Base-by-base conservation (phyloP, 2,888 invertebrate genomes). In the Stenoptilia bipunctidactyla region DNA sequence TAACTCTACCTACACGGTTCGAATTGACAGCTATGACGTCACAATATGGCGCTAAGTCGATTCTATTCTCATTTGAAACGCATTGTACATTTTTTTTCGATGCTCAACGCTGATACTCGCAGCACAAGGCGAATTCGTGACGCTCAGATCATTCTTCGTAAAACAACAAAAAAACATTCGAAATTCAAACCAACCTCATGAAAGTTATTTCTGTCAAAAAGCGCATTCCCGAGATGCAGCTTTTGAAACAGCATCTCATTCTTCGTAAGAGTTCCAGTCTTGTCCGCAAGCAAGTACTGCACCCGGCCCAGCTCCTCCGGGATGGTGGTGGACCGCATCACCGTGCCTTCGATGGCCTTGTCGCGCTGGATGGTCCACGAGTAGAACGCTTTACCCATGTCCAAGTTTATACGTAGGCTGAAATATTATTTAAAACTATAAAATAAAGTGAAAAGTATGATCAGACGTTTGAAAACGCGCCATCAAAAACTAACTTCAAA, bases 221-320 rank as follows among this genome's bases (percentile, higher is more conserved):
- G 91, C 0, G 94, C 96, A 34, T 96, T 96, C 9, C 97, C 98
- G 30, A 99, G 79, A 70, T 98, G 98, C 15, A 99, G 87, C 60
- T 95, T 92, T 66, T 97, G 97, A 61, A 98, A 94, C 0, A 97
- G 93, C 99, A 99, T 99, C 62, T 97, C 97, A 71, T 99, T 99
- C 75, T 98, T 97, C 0, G 99, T 99, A 15, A 99, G 83, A 0
- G 99, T 99, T 12, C 99, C 99, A 0, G 99, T 99, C 84, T 99
- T 99, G 67, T 99, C 99, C 0, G 96, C 95, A 4, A 99, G 80
- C n/a, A 99, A 85, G 73, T 98, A 99, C 15, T 95, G 94, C 51
- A 99, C 94, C 43, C 99, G 86, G 0, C 99, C 99, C 40, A 99
- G 77, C 76, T 99, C 99, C 77, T 99, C 99, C 0, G 99, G 97